Evolutionary conservation across 2,113 vertebrate genomes (phyloP).

Genomic region (Hydrochoerus hydrochaeris): DNA sequence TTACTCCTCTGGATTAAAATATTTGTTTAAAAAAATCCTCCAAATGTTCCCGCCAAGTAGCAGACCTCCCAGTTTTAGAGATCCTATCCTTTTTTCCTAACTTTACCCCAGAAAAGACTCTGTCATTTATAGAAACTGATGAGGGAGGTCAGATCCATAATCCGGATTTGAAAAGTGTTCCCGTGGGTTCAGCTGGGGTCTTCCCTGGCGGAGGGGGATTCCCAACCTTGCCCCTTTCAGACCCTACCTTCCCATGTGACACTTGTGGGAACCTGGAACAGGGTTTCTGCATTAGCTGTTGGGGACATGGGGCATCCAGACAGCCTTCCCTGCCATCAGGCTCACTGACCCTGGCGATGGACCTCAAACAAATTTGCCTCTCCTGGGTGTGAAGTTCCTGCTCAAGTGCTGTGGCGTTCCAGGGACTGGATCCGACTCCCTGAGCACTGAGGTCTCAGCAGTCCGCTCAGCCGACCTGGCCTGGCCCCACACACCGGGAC

Average conservation of each 20-base stretch:
- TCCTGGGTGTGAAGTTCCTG: neutral
- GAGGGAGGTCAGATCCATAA: neutral
- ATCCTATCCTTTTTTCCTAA: neutral
- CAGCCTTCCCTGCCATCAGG: neutral
- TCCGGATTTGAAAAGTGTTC: neutral
- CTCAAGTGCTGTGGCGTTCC: too few relatives aligned
- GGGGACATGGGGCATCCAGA: neutral
- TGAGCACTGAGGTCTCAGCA: neutral
- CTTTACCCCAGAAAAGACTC: neutral
- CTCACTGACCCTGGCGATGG: neutral
- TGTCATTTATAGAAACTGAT: neutral
- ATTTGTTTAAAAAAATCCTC: neutral
- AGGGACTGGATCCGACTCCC: neutral
- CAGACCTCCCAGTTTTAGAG: neutral
- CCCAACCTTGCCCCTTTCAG: neutral
- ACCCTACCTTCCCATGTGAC: neutral
- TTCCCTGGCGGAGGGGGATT: neutral
- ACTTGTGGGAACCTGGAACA: neutral
- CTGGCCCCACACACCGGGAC: neutral
- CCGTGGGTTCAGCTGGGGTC: neutral
- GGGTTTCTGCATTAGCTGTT: neutral
- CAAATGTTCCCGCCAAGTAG: neutral
- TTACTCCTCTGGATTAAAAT: neutral
- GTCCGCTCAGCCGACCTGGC: neutral
- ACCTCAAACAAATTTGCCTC: neutral